Conservation (phyloP, 2,113 vertebrate genomes). For the Etia nguti region DNA sequence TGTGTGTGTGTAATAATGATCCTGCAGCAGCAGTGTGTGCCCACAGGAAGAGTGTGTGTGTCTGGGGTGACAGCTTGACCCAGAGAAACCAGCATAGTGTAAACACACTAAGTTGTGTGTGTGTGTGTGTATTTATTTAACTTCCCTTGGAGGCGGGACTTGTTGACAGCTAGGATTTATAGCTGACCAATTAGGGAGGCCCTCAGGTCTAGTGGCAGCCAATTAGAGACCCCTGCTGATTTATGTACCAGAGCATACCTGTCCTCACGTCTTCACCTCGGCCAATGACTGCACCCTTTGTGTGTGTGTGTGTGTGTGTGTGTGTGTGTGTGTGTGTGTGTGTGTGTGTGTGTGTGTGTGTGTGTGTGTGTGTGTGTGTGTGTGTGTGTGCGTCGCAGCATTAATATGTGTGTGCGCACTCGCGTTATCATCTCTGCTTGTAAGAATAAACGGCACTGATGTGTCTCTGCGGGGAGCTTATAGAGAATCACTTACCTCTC, state of each 20-base stretch:
- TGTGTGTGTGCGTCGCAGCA: conserved; percentile 11
- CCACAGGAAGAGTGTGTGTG: neutral
- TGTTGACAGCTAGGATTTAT: neutral
- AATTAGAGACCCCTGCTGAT: neutral
- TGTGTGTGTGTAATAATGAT: neutral
- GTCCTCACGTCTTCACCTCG: neutral
- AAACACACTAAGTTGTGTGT: neutral
- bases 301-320: neutral
- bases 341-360: neutral
- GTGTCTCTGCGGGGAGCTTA: conserved; percentile 64
- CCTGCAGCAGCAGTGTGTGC: neutral
- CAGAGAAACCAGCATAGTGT: neutral
- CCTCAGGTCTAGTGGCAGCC: neutral
- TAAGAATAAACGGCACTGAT: conserved; percentile 63
- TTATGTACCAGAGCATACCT: neutral
- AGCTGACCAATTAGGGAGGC: neutral
- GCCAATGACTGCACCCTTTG: neutral
- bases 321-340: neutral
- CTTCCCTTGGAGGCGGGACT: neutral
- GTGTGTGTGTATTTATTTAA: neutral
- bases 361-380: neutral
- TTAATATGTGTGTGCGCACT: conserved; percentile 47
- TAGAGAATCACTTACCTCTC: conserved; percentile 66
- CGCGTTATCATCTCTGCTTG: conserved; percentile 58
- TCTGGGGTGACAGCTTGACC: neutral